Evolutionary conservation across 2,113 vertebrate species (phyloP), one percentile per base, ranked within the genome.

Genomic region (Empidonax traillii): DNA sequence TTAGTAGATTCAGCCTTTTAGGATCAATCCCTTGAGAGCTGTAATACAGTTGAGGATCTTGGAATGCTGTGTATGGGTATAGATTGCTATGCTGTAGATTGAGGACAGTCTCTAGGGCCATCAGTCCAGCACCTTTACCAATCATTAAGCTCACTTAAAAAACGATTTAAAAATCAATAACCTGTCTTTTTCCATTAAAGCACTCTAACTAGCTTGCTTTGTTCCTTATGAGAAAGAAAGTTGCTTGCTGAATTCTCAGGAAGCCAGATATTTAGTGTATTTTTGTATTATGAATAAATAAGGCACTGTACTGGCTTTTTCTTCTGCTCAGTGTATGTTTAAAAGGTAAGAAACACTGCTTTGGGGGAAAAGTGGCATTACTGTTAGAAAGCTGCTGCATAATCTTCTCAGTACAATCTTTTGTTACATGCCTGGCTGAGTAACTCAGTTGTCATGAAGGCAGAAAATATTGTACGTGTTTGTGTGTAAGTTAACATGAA

Each of bases 131-230:
- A 95, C 80, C 67, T 97, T 81, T 87, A 85, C 75, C 58, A 78
- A 53, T 82, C 80, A 58, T 61, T 96, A 77, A 87, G 49, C 47
- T 96, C 44, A 63, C 69, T 95, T 95, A 44, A 91, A 90, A 90
- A 91, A 90, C 41, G 89, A 69, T 87, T 10, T 73, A 66, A 95
- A 96, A 91, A 96, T 96, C 91, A 91, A 69, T 96, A 95, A 53
- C 31, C 8, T 78, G 13, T 10, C 16, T 5, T 69, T 65, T 89
- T 90, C 67, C 49, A 66, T 83, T 95, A 83, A 90, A 94, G 44
- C 37, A 62, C 67, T 68, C 7, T 58, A 61, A 62, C n/a, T 44
- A 76, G 24, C 39, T 85, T 72, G 52, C 33, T 93, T 92, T 61
- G 56, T 62, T 76, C 35, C 76, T 84, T 77, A 25, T 25, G 58